Conservation (phyloP, 2,888 invertebrate genomes). For the Xestia c-nigrum region DNA sequence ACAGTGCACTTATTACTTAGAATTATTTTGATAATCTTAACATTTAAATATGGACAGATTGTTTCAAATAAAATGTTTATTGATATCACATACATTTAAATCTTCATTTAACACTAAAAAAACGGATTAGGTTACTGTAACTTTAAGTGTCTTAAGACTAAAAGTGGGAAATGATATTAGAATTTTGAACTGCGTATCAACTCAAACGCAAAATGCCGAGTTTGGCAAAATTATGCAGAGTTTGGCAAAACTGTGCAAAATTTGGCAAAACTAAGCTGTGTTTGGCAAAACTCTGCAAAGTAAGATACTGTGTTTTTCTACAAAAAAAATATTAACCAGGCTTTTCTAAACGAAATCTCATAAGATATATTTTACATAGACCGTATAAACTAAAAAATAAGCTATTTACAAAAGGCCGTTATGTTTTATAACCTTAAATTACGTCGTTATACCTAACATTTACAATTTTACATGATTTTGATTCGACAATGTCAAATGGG, state of each 20-base stretch:
- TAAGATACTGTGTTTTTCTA: constrained; percentile 26
- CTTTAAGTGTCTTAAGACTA: constrained; percentile 55
- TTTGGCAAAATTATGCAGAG: constrained; percentile 46
- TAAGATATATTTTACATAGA: constrained; percentile 66
- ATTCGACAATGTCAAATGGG: constrained; percentile 67
- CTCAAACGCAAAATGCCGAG: constrained; percentile 39
- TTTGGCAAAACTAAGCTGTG: constrained; percentile 25
- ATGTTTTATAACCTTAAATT: constrained; percentile 73
- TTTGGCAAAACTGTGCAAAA: constrained; percentile 42
- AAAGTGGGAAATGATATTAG: constrained; percentile 53
- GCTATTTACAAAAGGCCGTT: constrained; percentile 88
- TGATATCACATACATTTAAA: constrained; percentile 82
- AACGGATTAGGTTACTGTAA: constrained; percentile 61
- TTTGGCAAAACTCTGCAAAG: constrained; percentile 47
- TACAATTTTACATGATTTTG: constrained; percentile 84
- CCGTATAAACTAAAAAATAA: constrained; percentile 76
- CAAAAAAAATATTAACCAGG: constrained; percentile 34
- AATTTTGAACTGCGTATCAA: constrained; percentile 41
- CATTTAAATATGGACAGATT: constrained; percentile 81
- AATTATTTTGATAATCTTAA: constrained; percentile 69
- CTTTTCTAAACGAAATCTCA: constrained; percentile 56
- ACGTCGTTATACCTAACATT: constrained; percentile 81
- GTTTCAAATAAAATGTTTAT: constrained; percentile 81
- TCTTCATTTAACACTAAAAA: constrained; percentile 71
- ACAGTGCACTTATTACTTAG: constrained; percentile 68